Evolutionary conservation across 2,888 invertebrate species (phyloP), one percentile per base, ranked within the genome.

Genomic region (Dryobota labecula): DNA sequence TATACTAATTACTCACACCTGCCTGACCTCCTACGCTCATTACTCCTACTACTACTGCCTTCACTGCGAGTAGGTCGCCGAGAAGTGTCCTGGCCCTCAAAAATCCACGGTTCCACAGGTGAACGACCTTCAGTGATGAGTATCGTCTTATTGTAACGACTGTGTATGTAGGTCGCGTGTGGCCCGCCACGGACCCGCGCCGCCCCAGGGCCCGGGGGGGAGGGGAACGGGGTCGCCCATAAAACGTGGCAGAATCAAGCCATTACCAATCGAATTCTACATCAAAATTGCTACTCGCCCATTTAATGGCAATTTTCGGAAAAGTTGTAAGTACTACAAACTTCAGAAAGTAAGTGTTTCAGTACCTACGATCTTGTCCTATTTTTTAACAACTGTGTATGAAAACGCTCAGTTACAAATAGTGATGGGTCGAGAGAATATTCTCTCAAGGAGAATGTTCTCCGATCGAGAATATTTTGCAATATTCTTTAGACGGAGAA

Each of bases 121-220:
- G 65, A 70, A 74, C 51, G 66, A 69, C 67, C 53, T 51, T 47
- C 43, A 63, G 56, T 61, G 70, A 72, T 68, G 70, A 66, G 41
- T 57, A 64, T 70, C 53, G 70, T 79, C 62, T 83, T 77, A 80
- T 73, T 72, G 71, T 76, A 65, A 76, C 62, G 65, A 70, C 65
- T 66, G 36, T 54, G 49, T 72, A 85, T 77, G 74, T 84, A 83
- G 83, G 84, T 67, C 71, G 77, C 57, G 67, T 54, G 49, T 36
- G 60, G 56, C 58, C 38, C 30, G 49, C 76, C 30, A 41, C 54
- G 30, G 57, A 67, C 67, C 61, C 60, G 41, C 57, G 62, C 64
- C 67, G 4, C 54, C 38, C 20, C 45, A 7, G 11, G 30, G 18
- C 33, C 47, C 18, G n/a, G n/a, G 24, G 49, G 47, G 2, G 49